Conservation (phyloP, 30 jellyfish, hydroid and myxozoan species). For the Hydractinia echinata region DNA sequence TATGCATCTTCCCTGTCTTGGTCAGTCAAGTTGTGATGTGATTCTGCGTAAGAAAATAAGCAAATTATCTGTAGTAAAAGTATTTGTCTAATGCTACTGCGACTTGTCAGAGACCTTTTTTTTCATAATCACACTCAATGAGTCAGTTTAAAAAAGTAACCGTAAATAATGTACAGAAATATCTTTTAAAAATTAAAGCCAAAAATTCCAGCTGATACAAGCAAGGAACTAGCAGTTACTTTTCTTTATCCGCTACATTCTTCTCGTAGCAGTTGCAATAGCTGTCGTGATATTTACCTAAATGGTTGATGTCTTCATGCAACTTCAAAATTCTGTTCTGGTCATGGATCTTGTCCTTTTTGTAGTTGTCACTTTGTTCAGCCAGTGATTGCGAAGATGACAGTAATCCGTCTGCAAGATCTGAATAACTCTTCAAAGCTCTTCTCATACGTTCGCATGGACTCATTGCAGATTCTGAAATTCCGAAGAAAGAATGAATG, state of each 20-base stretch:
- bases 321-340: background rate
- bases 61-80: no score
- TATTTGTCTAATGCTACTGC: no score
- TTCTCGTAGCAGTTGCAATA: no score
- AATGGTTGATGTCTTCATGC: background rate
- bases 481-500: no score
- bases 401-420: background rate
- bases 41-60: background rate
- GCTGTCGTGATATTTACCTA: background rate
- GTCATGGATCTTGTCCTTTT: background rate
- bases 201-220: no score
- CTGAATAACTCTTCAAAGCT: background rate
- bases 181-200: no score
- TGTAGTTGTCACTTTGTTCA: background rate
- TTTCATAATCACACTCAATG: no score
- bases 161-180: no score
- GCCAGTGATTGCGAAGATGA: background rate
- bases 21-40: constrained; percentile 6
- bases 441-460: constrained; percentile 8
- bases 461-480: background rate
- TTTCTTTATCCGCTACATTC: no score
- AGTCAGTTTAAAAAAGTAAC: no score
- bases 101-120: no score
- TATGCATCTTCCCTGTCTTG: constrained; percentile 4
- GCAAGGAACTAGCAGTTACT: no score